phyloP scores from a whole-genome alignment of 2,113 vertebrate species.

The Xyrauchen texanus region DNA sequence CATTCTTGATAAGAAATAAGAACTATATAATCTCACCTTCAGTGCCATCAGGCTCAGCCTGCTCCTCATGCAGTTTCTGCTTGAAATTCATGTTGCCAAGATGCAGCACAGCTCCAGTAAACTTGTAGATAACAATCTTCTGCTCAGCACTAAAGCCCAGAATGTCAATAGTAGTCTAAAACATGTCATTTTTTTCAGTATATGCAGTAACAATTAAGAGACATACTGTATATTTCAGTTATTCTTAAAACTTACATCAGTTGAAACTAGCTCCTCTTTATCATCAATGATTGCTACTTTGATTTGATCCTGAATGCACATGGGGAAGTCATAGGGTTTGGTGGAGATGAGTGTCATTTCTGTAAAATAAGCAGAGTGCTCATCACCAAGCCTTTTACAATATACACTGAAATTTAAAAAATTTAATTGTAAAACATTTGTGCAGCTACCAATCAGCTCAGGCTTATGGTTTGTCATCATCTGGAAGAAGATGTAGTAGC shows the following conservation, averaged over 20 bases:
- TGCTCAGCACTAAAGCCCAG: slow-evolving; percentile 34
- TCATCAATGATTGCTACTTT: slow-evolving; percentile 84
- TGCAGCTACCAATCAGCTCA: slow-evolving; percentile 52
- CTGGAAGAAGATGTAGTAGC: slow-evolving; percentile 60
- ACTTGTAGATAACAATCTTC: slow-evolving; percentile 44
- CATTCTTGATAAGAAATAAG: background rate
- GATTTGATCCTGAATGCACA: slow-evolving; percentile 84
- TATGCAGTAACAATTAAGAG: background rate
- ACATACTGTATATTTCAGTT: background rate
- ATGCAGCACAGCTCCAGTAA: slow-evolving; percentile 72
- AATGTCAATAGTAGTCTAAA: slow-evolving; percentile 50
- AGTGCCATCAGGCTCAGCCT: slow-evolving; percentile 78
- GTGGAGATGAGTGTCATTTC: slow-evolving; percentile 74
- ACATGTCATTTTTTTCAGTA: background rate
- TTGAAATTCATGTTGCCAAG: slow-evolving; percentile 82
- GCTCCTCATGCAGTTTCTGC: slow-evolving; percentile 80
- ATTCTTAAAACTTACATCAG: slow-evolving; percentile 74
- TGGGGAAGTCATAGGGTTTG: slow-evolving; percentile 82
- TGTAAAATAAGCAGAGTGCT: slow-evolving; percentile 40
- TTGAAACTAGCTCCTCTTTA: slow-evolving; percentile 82
- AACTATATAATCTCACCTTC: slow-evolving; percentile 56
- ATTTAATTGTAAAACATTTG: background rate
- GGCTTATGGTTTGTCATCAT: slow-evolving; percentile 60
- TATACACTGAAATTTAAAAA: background rate
- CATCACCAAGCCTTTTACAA: background rate